Evolutionary conservation across 2,797 vertebrate species (phyloP).

Genomic region (Alosa sapidissima): DNA sequence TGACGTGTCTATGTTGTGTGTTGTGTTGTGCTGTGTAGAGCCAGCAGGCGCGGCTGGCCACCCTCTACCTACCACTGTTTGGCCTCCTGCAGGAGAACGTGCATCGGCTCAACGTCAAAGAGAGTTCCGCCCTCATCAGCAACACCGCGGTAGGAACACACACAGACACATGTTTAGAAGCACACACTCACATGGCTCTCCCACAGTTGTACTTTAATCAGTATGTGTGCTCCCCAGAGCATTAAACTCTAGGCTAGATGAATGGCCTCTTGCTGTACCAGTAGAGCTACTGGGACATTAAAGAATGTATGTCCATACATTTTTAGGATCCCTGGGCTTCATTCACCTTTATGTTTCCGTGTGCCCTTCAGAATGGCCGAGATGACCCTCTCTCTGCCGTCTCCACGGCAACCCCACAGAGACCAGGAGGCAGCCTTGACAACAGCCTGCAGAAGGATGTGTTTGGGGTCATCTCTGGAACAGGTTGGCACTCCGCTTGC

Average conservation of each 20-base stretch:
- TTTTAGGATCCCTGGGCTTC: background rate
- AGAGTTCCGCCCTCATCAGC: constrained; percentile 76
- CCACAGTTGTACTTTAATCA: too few relatives aligned
- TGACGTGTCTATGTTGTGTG: too few relatives aligned
- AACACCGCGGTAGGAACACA: constrained; percentile 47
- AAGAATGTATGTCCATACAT: too few relatives aligned
- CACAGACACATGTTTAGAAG: background rate
- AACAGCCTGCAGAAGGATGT: constrained; percentile 92
- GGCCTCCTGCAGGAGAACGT: constrained; percentile 96
- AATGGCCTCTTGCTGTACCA: too few relatives aligned
- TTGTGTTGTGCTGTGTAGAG: constrained; percentile 74
- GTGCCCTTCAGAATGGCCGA: constrained; percentile 74
- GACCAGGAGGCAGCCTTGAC: constrained; percentile 82
- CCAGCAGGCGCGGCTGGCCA: constrained; percentile 92
- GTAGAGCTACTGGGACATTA: too few relatives aligned
- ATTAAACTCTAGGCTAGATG: too few relatives aligned
- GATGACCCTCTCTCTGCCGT: constrained; percentile 80
- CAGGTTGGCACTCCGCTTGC: constrained; percentile 71
- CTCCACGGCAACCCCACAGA: constrained; percentile 82
- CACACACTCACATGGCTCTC: background rate
- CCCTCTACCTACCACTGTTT: constrained; percentile 93
- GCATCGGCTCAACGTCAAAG: constrained; percentile 87
- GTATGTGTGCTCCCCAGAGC: too few relatives aligned
- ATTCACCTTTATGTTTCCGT: background rate
- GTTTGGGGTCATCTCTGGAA: constrained; percentile 92